Percentiles rank a stretch among this genome's conserved stretches.
These are phyloP conservation scores for Psilanteris sp. DNA, from an alignment of 1,140 invertebrate species.

Conservation along the genomic window DNA sequence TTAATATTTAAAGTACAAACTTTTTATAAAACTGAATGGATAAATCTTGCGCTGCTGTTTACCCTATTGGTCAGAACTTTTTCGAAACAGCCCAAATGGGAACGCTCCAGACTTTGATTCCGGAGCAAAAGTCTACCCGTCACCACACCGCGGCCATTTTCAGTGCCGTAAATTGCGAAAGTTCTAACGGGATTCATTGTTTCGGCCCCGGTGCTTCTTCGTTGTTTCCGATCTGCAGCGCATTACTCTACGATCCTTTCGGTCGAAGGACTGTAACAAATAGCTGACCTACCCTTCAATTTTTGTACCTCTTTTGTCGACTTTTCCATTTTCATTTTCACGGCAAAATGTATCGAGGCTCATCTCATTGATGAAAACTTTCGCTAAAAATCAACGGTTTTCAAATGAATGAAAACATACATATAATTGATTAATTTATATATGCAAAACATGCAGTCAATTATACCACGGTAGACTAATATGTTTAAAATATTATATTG, in stretches of 20 bases:
- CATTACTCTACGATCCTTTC: slow-evolving; percentile 48
- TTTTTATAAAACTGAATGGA: slow-evolving; percentile 32
- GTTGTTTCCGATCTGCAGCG: slow-evolving; percentile 68
- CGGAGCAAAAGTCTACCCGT: slow-evolving; percentile 38
- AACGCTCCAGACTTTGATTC: slow-evolving; percentile 38
- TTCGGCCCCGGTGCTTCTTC: slow-evolving; percentile 62
- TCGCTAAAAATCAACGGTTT: no score
- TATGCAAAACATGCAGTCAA: no score
- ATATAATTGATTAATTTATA: no score
- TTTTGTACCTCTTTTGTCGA: not conserved
- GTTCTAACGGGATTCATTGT: slow-evolving; percentile 66
- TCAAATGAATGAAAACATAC: no score
- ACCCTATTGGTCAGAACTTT: slow-evolving; percentile 47
- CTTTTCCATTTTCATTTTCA: not conserved
- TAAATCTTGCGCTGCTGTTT: slow-evolving; percentile 47
- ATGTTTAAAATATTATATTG: no score
- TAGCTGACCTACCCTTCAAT: slow-evolving; percentile 14
- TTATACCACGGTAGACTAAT: no score
- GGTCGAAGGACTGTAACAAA: slow-evolving; percentile 26
- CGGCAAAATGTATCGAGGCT: slow-evolving; percentile 11
- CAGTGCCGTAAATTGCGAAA: slow-evolving; percentile 74
- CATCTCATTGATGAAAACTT: no score
- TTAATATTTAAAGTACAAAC: slow-evolving; percentile 40
- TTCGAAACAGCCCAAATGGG: slow-evolving; percentile 40
- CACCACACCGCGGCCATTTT: slow-evolving; percentile 63